Percentiles rank a stretch among this genome's conserved stretches.
Conservation (phyloP, 1,140 invertebrate species). For the Chlorops oryzae region DNA sequence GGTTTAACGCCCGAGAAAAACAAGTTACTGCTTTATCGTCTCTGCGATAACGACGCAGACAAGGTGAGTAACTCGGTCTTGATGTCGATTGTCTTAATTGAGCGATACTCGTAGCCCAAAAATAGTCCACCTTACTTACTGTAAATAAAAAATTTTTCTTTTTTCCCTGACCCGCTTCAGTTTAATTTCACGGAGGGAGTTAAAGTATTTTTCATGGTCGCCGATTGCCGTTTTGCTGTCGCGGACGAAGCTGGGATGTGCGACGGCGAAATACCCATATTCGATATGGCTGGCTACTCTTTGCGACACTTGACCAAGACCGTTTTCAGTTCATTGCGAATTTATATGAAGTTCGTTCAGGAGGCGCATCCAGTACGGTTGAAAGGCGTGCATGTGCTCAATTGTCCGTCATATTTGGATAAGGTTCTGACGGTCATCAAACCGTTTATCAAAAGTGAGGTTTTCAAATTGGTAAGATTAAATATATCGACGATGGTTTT, state of each 20-base stretch:
- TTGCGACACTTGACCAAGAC: conserved; percentile 59
- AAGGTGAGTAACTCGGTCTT: conserved; percentile 38
- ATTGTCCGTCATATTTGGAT: conserved; percentile 58
- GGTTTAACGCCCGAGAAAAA: conserved; percentile 54
- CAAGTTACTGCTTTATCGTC: conserved; percentile 57
- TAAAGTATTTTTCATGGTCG: conserved; percentile 63
- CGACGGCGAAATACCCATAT: conserved; percentile 63
- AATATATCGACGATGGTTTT: not conserved
- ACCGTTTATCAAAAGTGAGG: conserved; percentile 61
- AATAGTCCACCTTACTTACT: not conserved
- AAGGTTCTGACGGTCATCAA: conserved; percentile 58
- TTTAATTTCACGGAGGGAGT: conserved; percentile 62
- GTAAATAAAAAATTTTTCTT: conserved; percentile 1
- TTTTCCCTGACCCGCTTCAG: conserved; percentile 29
- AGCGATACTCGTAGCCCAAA: not conserved
- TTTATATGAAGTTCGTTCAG: conserved; percentile 66
- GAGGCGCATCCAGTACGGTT: conserved; percentile 69
- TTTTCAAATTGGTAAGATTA: conserved; percentile 47
- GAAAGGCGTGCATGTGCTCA: conserved; percentile 67
- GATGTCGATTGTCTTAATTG: no score
- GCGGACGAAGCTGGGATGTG: conserved; percentile 50
- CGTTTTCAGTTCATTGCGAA: conserved; percentile 56
- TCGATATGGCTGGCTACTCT: conserved; percentile 59
- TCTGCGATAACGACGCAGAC: conserved; percentile 56
- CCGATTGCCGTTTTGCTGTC: conserved; percentile 57